phyloP scores from a whole-genome alignment of 1,140 invertebrate genomes.

The Drosophila elegans region DNA sequence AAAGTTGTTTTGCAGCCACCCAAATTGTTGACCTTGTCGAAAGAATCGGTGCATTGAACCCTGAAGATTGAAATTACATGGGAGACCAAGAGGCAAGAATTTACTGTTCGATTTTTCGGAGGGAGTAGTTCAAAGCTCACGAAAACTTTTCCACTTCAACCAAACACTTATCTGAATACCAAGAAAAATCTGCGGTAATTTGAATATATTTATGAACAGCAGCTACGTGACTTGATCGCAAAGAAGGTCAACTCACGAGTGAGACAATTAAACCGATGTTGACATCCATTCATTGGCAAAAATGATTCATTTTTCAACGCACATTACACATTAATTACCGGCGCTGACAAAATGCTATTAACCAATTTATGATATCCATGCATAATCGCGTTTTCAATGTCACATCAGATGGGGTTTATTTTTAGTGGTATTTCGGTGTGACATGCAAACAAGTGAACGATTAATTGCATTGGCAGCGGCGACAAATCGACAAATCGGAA shows the following conservation, averaged over 20 bases:
- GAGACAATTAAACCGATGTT: constrained; percentile 36
- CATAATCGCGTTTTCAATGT: constrained; percentile 74
- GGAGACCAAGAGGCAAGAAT: neutral
- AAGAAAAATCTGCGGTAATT: constrained; percentile 29
- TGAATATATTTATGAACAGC: constrained; percentile 17
- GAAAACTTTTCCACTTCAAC: neutral
- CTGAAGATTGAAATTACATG: neutral
- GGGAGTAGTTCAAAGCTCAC: neutral
- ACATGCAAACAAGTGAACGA: constrained; percentile 74
- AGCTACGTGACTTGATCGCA: constrained; percentile 17
- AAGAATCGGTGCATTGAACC: constrained; percentile 57
- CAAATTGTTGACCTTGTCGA: constrained; percentile 62
- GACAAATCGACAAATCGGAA: constrained; percentile 49
- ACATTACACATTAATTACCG: constrained; percentile 63
- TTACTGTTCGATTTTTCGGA: neutral
- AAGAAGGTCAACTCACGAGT: constrained; percentile 45
- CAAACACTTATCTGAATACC: constrained; percentile 20
- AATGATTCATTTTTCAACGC: constrained; percentile 57
- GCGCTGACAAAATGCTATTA: constrained; percentile 63
- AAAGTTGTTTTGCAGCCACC: constrained; percentile 67
- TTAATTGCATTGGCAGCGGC: constrained; percentile 62
- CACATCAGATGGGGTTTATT: constrained; percentile 24
- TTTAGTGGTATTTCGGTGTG: constrained; percentile 31
- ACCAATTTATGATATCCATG: constrained; percentile 55
- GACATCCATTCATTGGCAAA: constrained; percentile 51